Conservation (phyloP, 2,113 vertebrate species). For the Urocitellus parryii region DNA sequence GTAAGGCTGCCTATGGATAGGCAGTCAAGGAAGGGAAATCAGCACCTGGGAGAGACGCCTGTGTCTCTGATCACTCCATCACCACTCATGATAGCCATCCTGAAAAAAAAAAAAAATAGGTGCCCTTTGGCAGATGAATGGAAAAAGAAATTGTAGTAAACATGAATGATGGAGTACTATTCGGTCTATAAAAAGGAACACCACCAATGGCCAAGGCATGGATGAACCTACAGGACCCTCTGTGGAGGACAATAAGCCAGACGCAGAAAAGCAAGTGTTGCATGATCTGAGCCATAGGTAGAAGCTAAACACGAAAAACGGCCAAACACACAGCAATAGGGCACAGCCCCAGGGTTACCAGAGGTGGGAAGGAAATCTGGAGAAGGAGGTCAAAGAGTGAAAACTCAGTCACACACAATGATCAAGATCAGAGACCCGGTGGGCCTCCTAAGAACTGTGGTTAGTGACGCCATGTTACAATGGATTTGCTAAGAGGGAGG, state of each 20-base stretch:
- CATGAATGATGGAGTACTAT: not conserved
- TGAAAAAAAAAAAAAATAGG: not conserved
- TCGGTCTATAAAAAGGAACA: not conserved
- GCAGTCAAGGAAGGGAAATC: not conserved
- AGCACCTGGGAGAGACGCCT: not conserved
- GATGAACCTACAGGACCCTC: not conserved
- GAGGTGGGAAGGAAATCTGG: too few relatives aligned
- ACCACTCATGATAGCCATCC: not conserved
- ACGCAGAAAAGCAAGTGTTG: not conserved
- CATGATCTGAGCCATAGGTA: not conserved
- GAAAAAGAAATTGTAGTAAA: not conserved
- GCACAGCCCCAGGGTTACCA: not conserved
- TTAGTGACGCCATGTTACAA: too few relatives aligned
- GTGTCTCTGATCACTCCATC: too few relatives aligned
- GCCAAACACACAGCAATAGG: not conserved
- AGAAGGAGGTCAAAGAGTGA: not conserved
- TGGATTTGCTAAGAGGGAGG: not conserved
- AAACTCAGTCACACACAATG: not conserved
- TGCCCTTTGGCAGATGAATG: not conserved
- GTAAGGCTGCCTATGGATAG: too few relatives aligned
- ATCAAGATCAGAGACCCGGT: not conserved
- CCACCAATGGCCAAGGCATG: not conserved
- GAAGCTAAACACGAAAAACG: not conserved
- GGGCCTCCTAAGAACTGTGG: not conserved
- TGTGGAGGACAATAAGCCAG: not conserved